phyloP scores from a whole-genome alignment of 2,113 vertebrate species.

The Planiliza haematocheilus region DNA sequence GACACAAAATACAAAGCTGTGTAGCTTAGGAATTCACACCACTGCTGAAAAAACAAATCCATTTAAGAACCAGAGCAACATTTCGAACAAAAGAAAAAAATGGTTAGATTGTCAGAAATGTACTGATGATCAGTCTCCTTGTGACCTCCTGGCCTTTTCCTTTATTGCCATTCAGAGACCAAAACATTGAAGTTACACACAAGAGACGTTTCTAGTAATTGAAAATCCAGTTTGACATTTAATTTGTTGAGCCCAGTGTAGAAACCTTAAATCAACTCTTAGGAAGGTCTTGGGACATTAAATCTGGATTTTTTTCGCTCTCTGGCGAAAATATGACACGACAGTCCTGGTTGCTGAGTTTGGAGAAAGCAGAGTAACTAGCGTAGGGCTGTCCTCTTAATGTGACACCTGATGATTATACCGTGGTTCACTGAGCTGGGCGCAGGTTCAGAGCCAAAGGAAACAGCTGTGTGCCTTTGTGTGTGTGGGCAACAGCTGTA shows the following conservation, averaged over 20 bases:
- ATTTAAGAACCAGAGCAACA: no score
- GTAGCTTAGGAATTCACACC: not conserved
- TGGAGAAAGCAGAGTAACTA: constrained; percentile 53
- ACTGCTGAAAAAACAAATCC: no score
- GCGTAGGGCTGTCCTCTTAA: constrained; percentile 56
- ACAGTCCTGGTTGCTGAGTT: constrained; percentile 64
- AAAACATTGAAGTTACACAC: not conserved
- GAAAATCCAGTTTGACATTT: constrained; percentile 23
- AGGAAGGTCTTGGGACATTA: constrained; percentile 53
- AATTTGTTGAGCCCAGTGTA: constrained; percentile 23
- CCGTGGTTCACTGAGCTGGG: constrained; percentile 63
- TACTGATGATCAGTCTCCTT: not conserved
- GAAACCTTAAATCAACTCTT: constrained; percentile 53
- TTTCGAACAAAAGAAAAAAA: no score
- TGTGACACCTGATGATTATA: constrained; percentile 76
- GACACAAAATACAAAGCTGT: not conserved
- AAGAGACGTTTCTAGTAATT: not conserved
- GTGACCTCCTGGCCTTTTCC: constrained; percentile 8
- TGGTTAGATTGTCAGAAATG: not conserved
- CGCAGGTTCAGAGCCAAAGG: constrained; percentile 33
- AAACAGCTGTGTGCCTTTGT: constrained; percentile 55
- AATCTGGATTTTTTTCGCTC: constrained; percentile 23
- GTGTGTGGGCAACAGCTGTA: constrained; percentile 54
- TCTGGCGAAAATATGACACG: constrained; percentile 39
- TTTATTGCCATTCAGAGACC: not conserved